Evolutionary conservation across 2,797 vertebrate genomes (phyloP), one percentile per base, ranked within the genome.

Genomic region (Thalassophryne amazonica): DNA sequence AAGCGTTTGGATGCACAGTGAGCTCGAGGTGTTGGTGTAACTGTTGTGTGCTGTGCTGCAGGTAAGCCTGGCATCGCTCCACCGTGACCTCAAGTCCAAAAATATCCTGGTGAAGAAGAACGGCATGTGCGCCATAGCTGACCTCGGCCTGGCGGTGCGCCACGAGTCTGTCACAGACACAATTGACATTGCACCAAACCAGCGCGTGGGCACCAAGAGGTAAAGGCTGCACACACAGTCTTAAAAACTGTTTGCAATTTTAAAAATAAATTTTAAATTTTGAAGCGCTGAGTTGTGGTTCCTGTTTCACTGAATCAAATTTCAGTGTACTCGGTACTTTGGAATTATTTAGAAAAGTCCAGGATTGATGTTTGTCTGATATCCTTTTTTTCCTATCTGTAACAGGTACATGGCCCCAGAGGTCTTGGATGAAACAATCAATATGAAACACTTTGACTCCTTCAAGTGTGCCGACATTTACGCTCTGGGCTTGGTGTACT

Each of bases 391-490:
- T 31, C 13, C 27, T 2, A 17, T 15, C 1, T 4, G n/a, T n/a
- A n/a, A n/a, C 81, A 99, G 97, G 49, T 99, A 99, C 68, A 99
- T 99, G 97, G 97, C 97, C 41, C 97, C 97, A 8, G 97, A 99
- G 65, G 97, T 99, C 2, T 79, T 99, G 78, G 97, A 99, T n/a
- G 96, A 99, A 85, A 98, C 93, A 30, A 98, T 99, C 81, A 99
- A 99, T 84, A 98, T 97, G 94, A 98, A 97, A 73, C 96, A 99
- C 86, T 99, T 99, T 49, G 97, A 99, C 65, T 98, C 97, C 2
- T 99, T 99, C 73, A 99, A 99, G 69, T 98, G 96, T 71, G 97
- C 96, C 0, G 97, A 99, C 73, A 99, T 99, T 71, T 99, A 99
- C 0, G 95, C 96, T 14, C 80, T 99, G 49, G 97, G 97, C 21